These are phyloP conservation scores for Cheilosia impressa DNA, from an alignment of 2,888 invertebrate genomes.

Conservation along the genomic window DNA sequence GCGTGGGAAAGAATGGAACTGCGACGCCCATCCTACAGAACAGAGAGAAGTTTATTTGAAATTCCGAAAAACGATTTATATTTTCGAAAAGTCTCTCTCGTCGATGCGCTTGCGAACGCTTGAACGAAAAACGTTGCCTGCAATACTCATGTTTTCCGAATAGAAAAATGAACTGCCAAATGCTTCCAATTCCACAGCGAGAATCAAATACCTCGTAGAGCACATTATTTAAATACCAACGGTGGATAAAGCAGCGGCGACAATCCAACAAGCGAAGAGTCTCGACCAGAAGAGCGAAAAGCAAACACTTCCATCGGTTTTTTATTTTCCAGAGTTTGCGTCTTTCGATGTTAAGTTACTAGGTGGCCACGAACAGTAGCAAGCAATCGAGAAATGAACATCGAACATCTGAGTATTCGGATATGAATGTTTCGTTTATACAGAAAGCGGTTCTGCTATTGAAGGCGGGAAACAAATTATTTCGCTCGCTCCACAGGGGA, in stretches of 20 bases:
- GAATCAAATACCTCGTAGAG: not conserved
- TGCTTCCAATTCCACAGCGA: slow-evolving; percentile 1
- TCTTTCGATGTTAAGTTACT: slow-evolving; percentile 83
- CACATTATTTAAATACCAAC: not conserved
- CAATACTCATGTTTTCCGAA: slow-evolving; percentile 3
- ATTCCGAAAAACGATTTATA: not conserved
- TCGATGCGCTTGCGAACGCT: slow-evolving; percentile 1
- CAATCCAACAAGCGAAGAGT: slow-evolving; percentile 42
- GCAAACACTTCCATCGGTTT: slow-evolving; percentile 61
- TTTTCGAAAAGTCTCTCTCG: slow-evolving; percentile 21
- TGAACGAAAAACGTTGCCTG: slow-evolving; percentile 38
- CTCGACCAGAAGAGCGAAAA: slow-evolving; percentile 60
- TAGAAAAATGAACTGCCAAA: slow-evolving; percentile 12
- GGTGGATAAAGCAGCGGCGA: not conserved
- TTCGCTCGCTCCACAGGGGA: slow-evolving; percentile 8
- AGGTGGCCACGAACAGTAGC: slow-evolving; percentile 77
- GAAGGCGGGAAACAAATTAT: slow-evolving; percentile 1
- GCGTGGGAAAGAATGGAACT: too few species aligned
- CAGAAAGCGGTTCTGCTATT: slow-evolving; percentile 29
- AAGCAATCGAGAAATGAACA: slow-evolving; percentile 61
- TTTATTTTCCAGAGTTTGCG: slow-evolving; percentile 82
- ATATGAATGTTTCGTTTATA: slow-evolving; percentile 15
- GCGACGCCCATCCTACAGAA: too few species aligned
- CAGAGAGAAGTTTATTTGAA: not conserved
- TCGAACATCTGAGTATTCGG: slow-evolving; percentile 38